Percentiles rank a stretch among this genome's conserved stretches.
Conservation (phyloP, 23 tunicate species). For the Clavelina lepadiformis region DNA sequence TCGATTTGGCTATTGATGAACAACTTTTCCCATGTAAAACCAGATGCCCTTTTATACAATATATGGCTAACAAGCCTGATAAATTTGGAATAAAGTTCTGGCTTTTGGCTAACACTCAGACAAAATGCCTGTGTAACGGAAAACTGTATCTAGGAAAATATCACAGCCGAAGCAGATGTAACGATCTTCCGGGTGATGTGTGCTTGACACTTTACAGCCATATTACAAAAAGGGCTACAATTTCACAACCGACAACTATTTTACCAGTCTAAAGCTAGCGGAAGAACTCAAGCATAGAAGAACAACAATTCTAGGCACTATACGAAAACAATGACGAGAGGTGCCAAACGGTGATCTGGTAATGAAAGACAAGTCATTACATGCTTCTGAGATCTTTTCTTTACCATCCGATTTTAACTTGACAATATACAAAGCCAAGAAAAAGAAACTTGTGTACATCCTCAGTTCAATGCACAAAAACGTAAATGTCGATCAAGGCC, state of each 20-base stretch:
- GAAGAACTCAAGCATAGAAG: conserved; percentile 13
- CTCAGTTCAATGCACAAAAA: conserved; percentile 17
- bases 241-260: conserved; percentile 24
- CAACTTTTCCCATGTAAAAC: conserved; percentile 28
- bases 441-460: conserved; percentile 23
- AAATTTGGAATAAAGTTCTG: conserved; percentile 21
- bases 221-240: conserved; percentile 12
- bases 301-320: conserved; percentile 19
- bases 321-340: conserved; percentile 21
- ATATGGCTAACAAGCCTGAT: conserved; percentile 16
- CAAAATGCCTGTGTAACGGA: conserved; percentile 18
- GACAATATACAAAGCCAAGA: conserved; percentile 22
- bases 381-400: conserved; percentile 21
- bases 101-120: conserved; percentile 16
- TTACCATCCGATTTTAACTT: conserved; percentile 13
- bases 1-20: conserved; percentile 25
- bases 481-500: conserved; percentile 6
- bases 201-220: conserved; percentile 17
- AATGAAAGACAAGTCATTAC: conserved; percentile 17
- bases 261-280: conserved; percentile 21
- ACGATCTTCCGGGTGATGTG: conserved; percentile 20
- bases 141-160: conserved; percentile 15
- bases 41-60: conserved; percentile 18
- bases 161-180: conserved; percentile 17
- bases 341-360: conserved; percentile 17